A percentile compares a stretch with the other conserved stretches of the same genome.
Evolutionary conservation across 2,113 vertebrate species (phyloP).

Genomic region (Coptodon rendalli): DNA sequence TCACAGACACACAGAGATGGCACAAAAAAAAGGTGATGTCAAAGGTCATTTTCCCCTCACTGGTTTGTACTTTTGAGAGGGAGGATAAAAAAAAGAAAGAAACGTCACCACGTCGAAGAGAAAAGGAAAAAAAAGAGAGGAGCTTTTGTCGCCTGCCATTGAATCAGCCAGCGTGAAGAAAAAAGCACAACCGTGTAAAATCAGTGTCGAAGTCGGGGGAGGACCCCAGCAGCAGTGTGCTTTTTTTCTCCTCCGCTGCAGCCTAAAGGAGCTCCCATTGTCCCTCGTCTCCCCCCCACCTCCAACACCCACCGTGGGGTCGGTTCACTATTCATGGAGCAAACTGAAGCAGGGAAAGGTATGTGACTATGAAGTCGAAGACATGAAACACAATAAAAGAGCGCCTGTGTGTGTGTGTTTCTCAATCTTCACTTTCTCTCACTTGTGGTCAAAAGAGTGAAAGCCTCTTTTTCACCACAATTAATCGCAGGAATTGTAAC

Average conservation of each 20-base stretch:
- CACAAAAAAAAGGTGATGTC: slow-evolving; percentile 60
- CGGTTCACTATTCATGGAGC: slow-evolving; percentile 46
- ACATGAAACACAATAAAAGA: slow-evolving; percentile 39
- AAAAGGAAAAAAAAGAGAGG: slow-evolving; percentile 26
- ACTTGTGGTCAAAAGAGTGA: background rate
- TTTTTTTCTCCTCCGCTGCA: slow-evolving; percentile 46
- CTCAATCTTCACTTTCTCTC: background rate
- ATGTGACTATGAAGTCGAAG: slow-evolving; percentile 56
- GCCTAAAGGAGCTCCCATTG: slow-evolving; percentile 69
- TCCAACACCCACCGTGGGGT: slow-evolving; percentile 61
- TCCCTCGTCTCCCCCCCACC: slow-evolving; percentile 31
- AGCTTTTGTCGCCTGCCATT: slow-evolving; percentile 64
- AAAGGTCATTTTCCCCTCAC: slow-evolving; percentile 64
- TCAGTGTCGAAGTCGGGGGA: slow-evolving; percentile 69
- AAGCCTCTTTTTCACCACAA: background rate
- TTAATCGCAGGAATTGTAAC: background rate
- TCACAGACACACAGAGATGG: slow-evolving; percentile 19
- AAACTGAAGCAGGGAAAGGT: slow-evolving; percentile 59
- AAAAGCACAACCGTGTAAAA: slow-evolving; percentile 77
- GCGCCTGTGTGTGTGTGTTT: background rate
- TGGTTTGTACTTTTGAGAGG: slow-evolving; percentile 62
- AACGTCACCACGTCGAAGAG: slow-evolving; percentile 21
- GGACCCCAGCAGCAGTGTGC: slow-evolving; percentile 52
- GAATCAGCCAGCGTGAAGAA: slow-evolving; percentile 67
- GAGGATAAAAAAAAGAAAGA: background rate